Base-by-base conservation (phyloP, 2,113 vertebrate genomes). In the Prolemur simus region DNA sequence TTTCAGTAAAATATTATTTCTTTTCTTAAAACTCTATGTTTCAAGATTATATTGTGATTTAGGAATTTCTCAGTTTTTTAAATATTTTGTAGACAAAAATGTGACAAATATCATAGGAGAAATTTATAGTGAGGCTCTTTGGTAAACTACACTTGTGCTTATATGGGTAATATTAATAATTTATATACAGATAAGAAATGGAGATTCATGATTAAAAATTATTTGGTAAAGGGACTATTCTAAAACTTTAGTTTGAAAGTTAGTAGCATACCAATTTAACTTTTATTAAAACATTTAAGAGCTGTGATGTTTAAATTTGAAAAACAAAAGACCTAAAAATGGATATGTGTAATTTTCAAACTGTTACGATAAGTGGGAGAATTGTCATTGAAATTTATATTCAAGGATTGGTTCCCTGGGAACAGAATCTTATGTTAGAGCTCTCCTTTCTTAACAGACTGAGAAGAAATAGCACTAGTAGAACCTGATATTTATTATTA, bases 281-380 rank as follows among this genome's bases (percentile, higher is more conserved):
- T 84, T 93, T 86, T 27, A 68, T 73, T 73, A 96, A 95, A 87
- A 80, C 18, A 91, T 54, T 60, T 89, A 71, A 86, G 6, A 5
- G 13, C 58, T 76, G 10, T 76, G 10, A 80, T 63, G 23, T 73
- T 81, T 87, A 64, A 34, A 69, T 58, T 27, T 52, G 27, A 94
- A 95, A 97, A 93, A 34, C 49, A 45, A 49, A 81, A 95, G 32
- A 45, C 9, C 45, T 83, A 88, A 87, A 73, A 96, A 64, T 89
- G n/a, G 8, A 80, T 89, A 52, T 86, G 32, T 87, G 2, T 8
- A 68, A 78, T 90, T 88, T 97, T 10, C 77, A 95, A 83, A 95
- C 23, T 74, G 5, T 87, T 91, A 39, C 42, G 2, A 21, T 47
- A 93, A 85, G 9, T 85, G 47, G 18, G 4, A 82, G 92, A 87